These are phyloP conservation scores for Thermophis baileyi DNA, from an alignment of 2,113 vertebrate species.

Conservation along the genomic window DNA sequence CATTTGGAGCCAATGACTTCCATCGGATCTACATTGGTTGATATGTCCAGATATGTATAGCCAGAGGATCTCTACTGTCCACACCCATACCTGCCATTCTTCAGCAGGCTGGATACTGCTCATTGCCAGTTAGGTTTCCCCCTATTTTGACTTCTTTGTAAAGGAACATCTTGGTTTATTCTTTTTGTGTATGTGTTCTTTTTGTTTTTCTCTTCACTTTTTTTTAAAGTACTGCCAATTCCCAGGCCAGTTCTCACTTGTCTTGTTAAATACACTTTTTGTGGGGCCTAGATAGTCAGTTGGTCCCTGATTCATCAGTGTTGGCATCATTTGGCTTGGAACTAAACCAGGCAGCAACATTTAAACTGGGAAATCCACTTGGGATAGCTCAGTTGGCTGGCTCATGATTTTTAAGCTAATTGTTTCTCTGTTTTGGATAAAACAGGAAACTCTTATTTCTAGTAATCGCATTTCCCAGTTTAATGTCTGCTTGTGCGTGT, in stretches of 20 bases:
- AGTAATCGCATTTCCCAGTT: neutral
- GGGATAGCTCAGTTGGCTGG: neutral
- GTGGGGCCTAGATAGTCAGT: neutral
- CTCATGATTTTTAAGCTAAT: neutral
- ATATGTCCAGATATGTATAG: conserved; percentile 20
- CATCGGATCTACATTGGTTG: conserved; percentile 95
- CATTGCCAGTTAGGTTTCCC: neutral
- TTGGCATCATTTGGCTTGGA: neutral
- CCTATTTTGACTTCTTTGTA: neutral
- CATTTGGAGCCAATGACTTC: conserved; percentile 95
- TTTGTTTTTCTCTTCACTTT: neutral
- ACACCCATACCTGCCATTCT: conserved; percentile 9
- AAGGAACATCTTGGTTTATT: neutral
- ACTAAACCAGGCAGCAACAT: neutral
- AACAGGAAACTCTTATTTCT: neutral
- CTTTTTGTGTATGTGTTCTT: neutral
- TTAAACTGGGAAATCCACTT: conserved; percentile 3
- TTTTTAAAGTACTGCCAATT: neutral
- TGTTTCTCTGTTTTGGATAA: neutral
- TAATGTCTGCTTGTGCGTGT: neutral
- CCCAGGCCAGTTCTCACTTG: neutral
- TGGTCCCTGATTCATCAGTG: neutral
- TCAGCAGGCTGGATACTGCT: conserved; percentile 14
- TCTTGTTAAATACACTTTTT: neutral
- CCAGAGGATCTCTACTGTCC: neutral